phyloP scores from a whole-genome alignment of 2,113 vertebrate genomes.

The Centropus unirufus region DNA sequence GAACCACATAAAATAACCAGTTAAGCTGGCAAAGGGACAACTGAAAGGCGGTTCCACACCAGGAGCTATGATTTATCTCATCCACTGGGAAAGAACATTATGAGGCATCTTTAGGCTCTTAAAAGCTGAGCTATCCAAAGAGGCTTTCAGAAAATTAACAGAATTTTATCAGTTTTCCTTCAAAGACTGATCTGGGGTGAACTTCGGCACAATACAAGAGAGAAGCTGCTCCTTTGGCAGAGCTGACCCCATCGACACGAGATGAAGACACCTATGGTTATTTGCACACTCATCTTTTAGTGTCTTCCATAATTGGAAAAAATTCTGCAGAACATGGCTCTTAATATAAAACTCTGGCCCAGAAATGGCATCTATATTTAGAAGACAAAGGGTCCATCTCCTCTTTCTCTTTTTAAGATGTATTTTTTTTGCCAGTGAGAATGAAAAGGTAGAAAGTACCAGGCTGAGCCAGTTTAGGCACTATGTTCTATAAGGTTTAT shows the following conservation, averaged over 20 bases:
- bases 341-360: constrained; percentile 39
- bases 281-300: constrained; percentile 2
- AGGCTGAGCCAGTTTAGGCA: neutral
- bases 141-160: constrained; percentile 21
- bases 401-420: neutral
- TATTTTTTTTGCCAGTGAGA: constrained; percentile 1
- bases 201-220: neutral
- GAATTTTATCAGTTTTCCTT: constrained; percentile 33
- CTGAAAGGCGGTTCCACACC: constrained; percentile 10
- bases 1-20: constrained; percentile 28
- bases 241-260: neutral
- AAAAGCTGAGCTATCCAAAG: constrained; percentile 9
- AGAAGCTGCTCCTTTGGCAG: constrained; percentile 7
- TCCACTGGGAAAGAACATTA: constrained; percentile 7
- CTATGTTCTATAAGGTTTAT: neutral
- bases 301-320: constrained; percentile 24
- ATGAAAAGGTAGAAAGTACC: neutral
- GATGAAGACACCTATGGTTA: constrained; percentile 21
- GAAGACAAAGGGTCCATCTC: constrained; percentile 22
- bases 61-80: constrained; percentile 27
- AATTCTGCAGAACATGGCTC: neutral
- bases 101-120: constrained; percentile 10
- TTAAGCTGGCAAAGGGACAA: constrained; percentile 17
- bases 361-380: constrained; percentile 61
- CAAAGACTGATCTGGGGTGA: neutral